Percentiles rank a stretch among this genome's conserved stretches.
Conservation (phyloP, 2,888 invertebrate species). For the Psylliodes chrysocephalus region DNA sequence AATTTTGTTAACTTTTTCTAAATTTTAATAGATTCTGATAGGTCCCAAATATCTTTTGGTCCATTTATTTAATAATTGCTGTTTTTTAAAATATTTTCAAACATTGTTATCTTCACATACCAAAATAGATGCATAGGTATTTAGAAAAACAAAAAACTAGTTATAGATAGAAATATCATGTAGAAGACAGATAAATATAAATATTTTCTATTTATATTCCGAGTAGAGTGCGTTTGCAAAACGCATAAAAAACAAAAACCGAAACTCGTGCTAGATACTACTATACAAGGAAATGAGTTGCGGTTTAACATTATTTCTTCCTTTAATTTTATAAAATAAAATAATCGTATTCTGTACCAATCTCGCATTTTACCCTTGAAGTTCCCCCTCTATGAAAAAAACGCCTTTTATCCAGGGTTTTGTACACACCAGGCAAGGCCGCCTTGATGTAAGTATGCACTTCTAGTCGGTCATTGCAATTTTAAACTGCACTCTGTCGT, state of each 20-base stretch:
- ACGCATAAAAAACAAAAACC: slow-evolving; percentile 21
- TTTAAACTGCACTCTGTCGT: slow-evolving; percentile 49
- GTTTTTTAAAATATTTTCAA: too few relatives aligned
- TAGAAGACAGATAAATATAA: not conserved
- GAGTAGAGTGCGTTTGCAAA: slow-evolving; percentile 13
- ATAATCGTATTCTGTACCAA: slow-evolving; percentile 50
- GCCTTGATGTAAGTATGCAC: slow-evolving; percentile 53
- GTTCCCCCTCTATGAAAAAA: slow-evolving; percentile 60
- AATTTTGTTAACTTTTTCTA: too few relatives aligned
- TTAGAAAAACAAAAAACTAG: too few relatives aligned
- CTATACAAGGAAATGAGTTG: slow-evolving; percentile 36
- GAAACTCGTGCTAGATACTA: slow-evolving; percentile 10
- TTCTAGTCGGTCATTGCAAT: slow-evolving; percentile 54
- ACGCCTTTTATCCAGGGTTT: slow-evolving; percentile 62
- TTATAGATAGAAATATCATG: too few relatives aligned
- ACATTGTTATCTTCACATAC: too few relatives aligned
- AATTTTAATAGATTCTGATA: too few relatives aligned
- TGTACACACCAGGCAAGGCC: slow-evolving; percentile 58
- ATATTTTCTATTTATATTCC: slow-evolving; percentile 21
- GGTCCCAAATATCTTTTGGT: too few relatives aligned
- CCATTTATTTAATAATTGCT: too few relatives aligned
- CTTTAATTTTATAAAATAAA: slow-evolving; percentile 43
- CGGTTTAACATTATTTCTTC: slow-evolving; percentile 42
- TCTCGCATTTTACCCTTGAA: slow-evolving; percentile 60
- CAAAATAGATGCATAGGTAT: too few relatives aligned